A percentile compares a stretch with the other conserved stretches of the same genome.
phyloP scores from a whole-genome alignment of 2,888 invertebrate genomes.

The Epinotia demarniana region DNA sequence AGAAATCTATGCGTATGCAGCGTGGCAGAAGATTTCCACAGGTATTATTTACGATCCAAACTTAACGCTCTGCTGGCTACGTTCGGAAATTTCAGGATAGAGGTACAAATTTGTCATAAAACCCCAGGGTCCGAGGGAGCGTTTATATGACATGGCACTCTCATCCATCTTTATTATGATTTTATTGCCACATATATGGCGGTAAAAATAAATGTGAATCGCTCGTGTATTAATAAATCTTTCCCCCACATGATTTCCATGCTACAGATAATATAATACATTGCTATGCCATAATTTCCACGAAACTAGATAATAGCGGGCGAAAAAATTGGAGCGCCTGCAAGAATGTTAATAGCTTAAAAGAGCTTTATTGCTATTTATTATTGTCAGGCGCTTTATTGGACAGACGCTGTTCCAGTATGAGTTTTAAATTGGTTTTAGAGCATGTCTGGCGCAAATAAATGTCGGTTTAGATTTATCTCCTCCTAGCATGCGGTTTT shows the following conservation, averaged over 20 bases:
- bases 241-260: conserved; percentile 31
- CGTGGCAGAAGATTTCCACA: conserved; percentile 11
- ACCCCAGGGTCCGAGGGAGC: conserved; percentile 58
- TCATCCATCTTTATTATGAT: conserved; percentile 70
- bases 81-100: conserved; percentile 52
- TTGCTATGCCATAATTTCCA: conserved; percentile 28
- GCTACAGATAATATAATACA: background rate
- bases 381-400: conserved; percentile 60
- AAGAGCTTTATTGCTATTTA: conserved; percentile 56
- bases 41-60: conserved; percentile 36
- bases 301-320: conserved; percentile 44
- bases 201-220: conserved; percentile 64
- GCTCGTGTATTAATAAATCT: conserved; percentile 69
- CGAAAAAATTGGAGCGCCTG: conserved; percentile 57
- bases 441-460: conserved; percentile 46
- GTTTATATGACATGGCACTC: conserved; percentile 59
- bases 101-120: conserved; percentile 62
- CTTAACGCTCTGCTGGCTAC: conserved; percentile 50
- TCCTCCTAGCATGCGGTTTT: conserved; percentile 23
- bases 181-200: conserved; percentile 67
- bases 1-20: background rate
- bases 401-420: conserved; percentile 27
- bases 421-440: conserved; percentile 43
- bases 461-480: conserved; percentile 42
- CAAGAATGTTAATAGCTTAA: conserved; percentile 56